phyloP scores from a whole-genome alignment of 1,140 invertebrate species.

The Choristoneura fumiferana region DNA sequence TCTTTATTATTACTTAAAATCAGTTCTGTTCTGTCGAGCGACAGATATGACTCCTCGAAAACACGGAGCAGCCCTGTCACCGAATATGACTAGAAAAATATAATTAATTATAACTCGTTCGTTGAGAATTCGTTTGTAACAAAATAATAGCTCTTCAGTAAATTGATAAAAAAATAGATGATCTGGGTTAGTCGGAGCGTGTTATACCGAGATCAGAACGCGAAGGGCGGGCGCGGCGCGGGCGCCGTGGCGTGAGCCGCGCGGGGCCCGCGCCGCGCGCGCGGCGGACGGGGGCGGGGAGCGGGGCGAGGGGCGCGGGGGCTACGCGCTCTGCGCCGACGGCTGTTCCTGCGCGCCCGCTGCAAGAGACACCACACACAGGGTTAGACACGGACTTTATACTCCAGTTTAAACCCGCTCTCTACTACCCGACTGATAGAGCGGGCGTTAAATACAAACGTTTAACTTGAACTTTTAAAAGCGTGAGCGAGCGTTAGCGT shows the following conservation, averaged over 20 bases:
- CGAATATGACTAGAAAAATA: conserved; percentile 50
- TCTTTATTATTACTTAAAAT: conserved; percentile 74
- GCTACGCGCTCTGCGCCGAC: conserved; percentile 78
- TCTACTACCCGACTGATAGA: conserved; percentile 46
- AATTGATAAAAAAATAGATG: conserved; percentile 64
- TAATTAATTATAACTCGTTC: conserved; percentile 38
- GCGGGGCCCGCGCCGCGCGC: conserved; percentile 37
- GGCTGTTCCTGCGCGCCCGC: conserved; percentile 75
- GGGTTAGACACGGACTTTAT: conserved; percentile 74
- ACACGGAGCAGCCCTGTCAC: conserved; percentile 47
- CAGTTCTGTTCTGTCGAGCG: conserved; percentile 75
- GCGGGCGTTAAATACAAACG: conserved; percentile 31
- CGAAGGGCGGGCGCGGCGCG: conserved; percentile 58
- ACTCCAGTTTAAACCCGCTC: conserved; percentile 50
- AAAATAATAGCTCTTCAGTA: conserved; percentile 44
- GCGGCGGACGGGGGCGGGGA: conserved; percentile 33
- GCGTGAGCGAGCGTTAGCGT: conserved; percentile 61
- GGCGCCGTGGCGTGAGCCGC: conserved; percentile 64
- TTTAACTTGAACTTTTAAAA: conserved; percentile 55
- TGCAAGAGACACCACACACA: conserved; percentile 79
- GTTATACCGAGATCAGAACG: conserved; percentile 74
- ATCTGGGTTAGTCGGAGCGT: conserved; percentile 66
- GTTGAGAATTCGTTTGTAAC: conserved; percentile 33
- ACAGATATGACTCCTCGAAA: conserved; percentile 56
- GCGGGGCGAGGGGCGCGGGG: conserved; percentile 28